Base-by-base conservation (phyloP, 2,888 invertebrate genomes). In the Caenorhabditis zanzibari region DNA sequence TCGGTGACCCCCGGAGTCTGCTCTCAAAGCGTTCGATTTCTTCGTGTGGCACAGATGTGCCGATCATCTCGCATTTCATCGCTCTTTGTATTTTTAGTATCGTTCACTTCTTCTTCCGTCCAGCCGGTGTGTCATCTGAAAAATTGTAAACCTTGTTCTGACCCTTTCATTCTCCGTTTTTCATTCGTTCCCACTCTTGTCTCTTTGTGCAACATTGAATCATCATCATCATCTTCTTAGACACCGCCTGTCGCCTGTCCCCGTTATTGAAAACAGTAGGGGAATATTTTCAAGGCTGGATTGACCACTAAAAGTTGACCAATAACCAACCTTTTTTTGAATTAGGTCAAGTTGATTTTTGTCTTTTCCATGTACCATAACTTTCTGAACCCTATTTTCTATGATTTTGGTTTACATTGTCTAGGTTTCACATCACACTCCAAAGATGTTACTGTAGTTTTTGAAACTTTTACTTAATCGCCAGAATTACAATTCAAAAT, bases 151-250 rank as follows among this genome's bases (percentile, higher is more conserved):
- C 74, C 19, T 22, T 61, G 38, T 49, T 26, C 26, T 41, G 58
- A 28, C 41, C 44, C 69, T 32, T 52, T 61, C 61, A n/a, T 16
- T 64, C 32, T 32, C 41, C 41, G 38, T 28, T 61, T 73, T 73
- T 63, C 54, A n/a, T 56, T 64, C 61, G 49, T 24, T 72, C 47
- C 73, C 52, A 38, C 32, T 35, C 38, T 35, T 59, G 19, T 41
- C 75, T 19, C 75, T 68, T 41, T 76, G 76, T 76, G 76, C 76
- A 76, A 76, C 76, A 61, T 54, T 77, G 77, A 77, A 77, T 77
- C 77, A 77, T 77, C 74, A 63, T 73, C 72, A 72, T 73, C 73
- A 73, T 73, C 66, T 41, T 41, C 54, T 22, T 5, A 28, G 32
- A 52, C 26, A 44, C 56, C 75, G 49, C 35, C 61, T 58, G 47